phyloP scores from a whole-genome alignment of 2,888 invertebrate genomes.

The Agrochola circellaris region DNA sequence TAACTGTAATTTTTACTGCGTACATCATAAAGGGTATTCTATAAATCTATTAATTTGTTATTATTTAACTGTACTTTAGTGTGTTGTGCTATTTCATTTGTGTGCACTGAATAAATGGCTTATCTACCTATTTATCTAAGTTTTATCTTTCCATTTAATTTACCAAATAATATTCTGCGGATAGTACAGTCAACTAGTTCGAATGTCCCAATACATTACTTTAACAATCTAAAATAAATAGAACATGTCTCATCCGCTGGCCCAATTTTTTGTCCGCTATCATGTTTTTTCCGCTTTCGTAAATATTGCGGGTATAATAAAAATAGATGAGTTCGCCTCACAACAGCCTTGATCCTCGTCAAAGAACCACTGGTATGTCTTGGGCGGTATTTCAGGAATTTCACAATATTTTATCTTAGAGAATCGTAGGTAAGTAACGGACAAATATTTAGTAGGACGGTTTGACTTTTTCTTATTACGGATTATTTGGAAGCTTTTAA shows the following conservation, averaged over 20 bases:
- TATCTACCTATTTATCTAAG: neutral
- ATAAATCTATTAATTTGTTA: too few species aligned
- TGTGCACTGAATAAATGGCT: too few species aligned
- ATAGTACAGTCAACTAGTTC: constrained; percentile 1
- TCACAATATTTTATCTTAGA: constrained; percentile 54
- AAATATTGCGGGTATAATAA: constrained; percentile 67
- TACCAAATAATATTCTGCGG: neutral
- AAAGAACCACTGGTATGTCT: constrained; percentile 66
- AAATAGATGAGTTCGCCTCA: constrained; percentile 66
- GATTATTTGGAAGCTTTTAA: neutral
- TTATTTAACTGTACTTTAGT: too few species aligned
- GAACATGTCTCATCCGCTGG: constrained; percentile 25
- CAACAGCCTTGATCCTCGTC: constrained; percentile 59
- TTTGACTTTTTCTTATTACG: constrained; percentile 8
- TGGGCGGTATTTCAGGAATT: constrained; percentile 60
- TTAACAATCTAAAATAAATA: constrained; percentile 44
- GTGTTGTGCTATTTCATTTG: too few species aligned
- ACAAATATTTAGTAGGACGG: constrained; percentile 26
- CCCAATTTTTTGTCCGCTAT: constrained; percentile 48
- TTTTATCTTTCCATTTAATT: neutral
- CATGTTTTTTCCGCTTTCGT: constrained; percentile 65
- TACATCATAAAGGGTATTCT: too few species aligned
- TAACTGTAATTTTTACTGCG: too few species aligned
- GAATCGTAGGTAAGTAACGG: constrained; percentile 30
- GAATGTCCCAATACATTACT: constrained; percentile 29